Conservation (phyloP, 2,888 invertebrate species). For the Eupithecia abbreviata region DNA sequence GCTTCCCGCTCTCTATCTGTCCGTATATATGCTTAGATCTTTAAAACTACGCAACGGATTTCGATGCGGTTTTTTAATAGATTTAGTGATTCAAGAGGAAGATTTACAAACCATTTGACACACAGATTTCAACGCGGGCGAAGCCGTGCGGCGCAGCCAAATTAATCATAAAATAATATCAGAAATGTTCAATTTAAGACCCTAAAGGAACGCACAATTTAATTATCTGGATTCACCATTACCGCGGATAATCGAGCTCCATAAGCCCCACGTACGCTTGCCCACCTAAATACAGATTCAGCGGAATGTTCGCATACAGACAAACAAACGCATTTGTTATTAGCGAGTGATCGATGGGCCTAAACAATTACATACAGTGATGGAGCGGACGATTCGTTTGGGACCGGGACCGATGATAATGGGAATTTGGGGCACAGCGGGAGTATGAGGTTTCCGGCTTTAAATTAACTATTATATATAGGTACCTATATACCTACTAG, state of each 20-base stretch:
- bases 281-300: not conserved
- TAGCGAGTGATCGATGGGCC: conserved; percentile 26
- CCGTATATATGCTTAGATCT: too few species aligned
- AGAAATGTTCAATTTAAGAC: not conserved
- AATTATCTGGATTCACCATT: not conserved
- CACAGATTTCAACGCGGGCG: too few species aligned
- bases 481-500: not conserved
- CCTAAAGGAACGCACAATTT: not conserved
- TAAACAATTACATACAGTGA: conserved; percentile 24
- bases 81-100: too few species aligned
- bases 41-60: too few species aligned
- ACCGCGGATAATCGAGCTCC: not conserved
- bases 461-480: not conserved
- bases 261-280: not conserved
- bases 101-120: too few species aligned
- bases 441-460: not conserved
- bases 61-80: too few species aligned
- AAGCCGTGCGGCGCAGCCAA: too few species aligned
- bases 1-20: too few species aligned
- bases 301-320: conserved; percentile 9
- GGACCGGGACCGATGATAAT: not conserved
- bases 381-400: conserved; percentile 21
- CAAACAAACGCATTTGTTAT: conserved; percentile 15
- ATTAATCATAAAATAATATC: not conserved
- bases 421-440: not conserved